Conservation (phyloP, 2,888 invertebrate genomes). For the Eurois occulta region DNA sequence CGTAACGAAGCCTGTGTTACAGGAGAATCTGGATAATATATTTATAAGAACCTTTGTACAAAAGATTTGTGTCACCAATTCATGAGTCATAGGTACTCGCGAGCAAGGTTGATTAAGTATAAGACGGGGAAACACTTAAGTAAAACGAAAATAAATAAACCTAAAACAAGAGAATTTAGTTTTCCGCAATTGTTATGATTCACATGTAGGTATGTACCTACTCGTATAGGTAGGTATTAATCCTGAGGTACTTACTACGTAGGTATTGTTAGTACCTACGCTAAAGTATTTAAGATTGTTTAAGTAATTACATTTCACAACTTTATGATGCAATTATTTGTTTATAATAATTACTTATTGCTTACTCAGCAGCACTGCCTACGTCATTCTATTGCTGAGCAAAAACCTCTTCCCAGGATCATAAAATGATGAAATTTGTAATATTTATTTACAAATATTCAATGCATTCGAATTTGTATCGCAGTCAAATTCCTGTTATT, state of each 20-base stretch:
- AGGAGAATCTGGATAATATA: background rate
- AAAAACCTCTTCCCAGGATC: background rate
- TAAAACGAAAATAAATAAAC: background rate
- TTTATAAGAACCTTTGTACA: background rate
- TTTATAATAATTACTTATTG: background rate
- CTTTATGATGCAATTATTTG: background rate
- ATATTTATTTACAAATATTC: background rate
- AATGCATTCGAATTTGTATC: background rate
- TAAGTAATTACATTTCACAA: background rate
- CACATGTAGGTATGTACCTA: background rate
- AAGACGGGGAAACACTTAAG: background rate
- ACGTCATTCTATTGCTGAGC: background rate
- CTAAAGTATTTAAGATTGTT: background rate
- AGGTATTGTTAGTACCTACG: background rate
- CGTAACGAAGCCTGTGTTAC: background rate
- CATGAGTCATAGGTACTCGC: background rate
- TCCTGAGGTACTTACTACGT: background rate
- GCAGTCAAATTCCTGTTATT: background rate
- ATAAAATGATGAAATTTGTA: background rate
- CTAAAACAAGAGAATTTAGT: background rate
- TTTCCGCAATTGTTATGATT: background rate
- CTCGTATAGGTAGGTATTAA: background rate
- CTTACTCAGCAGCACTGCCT: background rate
- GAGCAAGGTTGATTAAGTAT: background rate
- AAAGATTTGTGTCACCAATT: background rate